Evolutionary conservation across 2,113 vertebrate species (phyloP).

Genomic region (Alligator sinensis): DNA sequence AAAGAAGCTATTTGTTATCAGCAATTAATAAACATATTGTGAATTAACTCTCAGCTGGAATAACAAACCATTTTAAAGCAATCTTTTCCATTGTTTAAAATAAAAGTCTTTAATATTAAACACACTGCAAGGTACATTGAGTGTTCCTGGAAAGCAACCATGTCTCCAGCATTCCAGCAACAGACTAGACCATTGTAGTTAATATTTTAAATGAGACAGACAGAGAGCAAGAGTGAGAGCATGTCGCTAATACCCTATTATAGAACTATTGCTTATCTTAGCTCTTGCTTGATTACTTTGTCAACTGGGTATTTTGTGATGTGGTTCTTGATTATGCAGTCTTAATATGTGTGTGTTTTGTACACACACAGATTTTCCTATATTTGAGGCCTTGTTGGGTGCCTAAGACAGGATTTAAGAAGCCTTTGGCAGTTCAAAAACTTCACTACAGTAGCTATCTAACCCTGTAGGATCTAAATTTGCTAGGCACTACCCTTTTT

Average conservation of each 20-base stretch:
- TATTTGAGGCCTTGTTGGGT: too few relatives aligned
- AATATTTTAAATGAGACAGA: not conserved
- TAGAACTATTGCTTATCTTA: not conserved
- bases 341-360: not conserved
- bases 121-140: not conserved
- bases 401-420: too few relatives aligned
- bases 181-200: not conserved
- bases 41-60: constrained; percentile 60
- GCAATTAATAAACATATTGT: constrained; percentile 54
- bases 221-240: not conserved
- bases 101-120: constrained; percentile 20
- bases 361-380: too few relatives aligned
- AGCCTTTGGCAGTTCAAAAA: too few relatives aligned
- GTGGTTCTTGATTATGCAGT: not conserved
- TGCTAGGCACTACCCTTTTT: too few relatives aligned
- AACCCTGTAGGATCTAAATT: too few relatives aligned
- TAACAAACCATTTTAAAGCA: constrained; percentile 49
- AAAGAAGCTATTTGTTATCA: constrained; percentile 58
- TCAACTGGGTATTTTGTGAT: not conserved
- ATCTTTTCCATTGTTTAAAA: constrained; percentile 46
- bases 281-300: not conserved
- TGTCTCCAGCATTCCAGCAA: not conserved
- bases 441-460: too few relatives aligned
- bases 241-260: not conserved
- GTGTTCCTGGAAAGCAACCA: constrained; percentile 34